Percentiles rank a stretch among this genome's conserved stretches.
phyloP scores from a whole-genome alignment of 2,797 vertebrate genomes.

The Epinephelus awoara region DNA sequence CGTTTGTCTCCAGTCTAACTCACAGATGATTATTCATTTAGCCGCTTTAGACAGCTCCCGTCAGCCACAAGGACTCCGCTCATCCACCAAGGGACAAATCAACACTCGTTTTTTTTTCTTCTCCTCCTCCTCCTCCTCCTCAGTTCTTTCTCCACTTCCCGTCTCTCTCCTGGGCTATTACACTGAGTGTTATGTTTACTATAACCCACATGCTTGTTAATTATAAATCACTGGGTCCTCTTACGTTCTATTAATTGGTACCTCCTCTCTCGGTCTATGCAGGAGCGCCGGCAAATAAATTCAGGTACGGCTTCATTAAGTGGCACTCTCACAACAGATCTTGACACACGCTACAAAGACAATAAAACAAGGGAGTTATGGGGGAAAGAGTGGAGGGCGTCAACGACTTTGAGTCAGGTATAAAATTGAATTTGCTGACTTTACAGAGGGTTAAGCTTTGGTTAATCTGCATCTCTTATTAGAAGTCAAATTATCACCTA shows the following conservation, averaged over 20 bases:
- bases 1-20: slow-evolving; percentile 95
- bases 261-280: slow-evolving; percentile 85
- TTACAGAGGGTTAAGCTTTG: background rate
- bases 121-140: slow-evolving; percentile 60
- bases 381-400: slow-evolving; percentile 18
- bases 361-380: slow-evolving; percentile 64
- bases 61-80: slow-evolving; percentile 79
- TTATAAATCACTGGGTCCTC: slow-evolving; percentile 97
- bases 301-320: slow-evolving; percentile 81
- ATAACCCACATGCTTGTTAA: slow-evolving; percentile 94
- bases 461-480: slow-evolving; percentile 8
- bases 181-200: slow-evolving; percentile 82
- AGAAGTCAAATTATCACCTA: slow-evolving; percentile 18
- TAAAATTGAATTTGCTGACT: slow-evolving; percentile 2
- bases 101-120: slow-evolving; percentile 59
- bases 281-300: slow-evolving; percentile 71
- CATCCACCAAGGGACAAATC: slow-evolving; percentile 82
- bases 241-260: slow-evolving; percentile 97
- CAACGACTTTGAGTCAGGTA: slow-evolving; percentile 57
- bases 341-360: slow-evolving; percentile 73
- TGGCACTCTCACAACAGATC: slow-evolving; percentile 77
- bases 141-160: slow-evolving; percentile 73
- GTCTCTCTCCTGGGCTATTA: slow-evolving; percentile 81
- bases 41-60: slow-evolving; percentile 84
- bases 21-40: slow-evolving; percentile 99